A percentile compares a stretch with the other conserved stretches of the same genome.
Conservation (phyloP, 2,113 vertebrate species). For the Lynx canadensis region DNA sequence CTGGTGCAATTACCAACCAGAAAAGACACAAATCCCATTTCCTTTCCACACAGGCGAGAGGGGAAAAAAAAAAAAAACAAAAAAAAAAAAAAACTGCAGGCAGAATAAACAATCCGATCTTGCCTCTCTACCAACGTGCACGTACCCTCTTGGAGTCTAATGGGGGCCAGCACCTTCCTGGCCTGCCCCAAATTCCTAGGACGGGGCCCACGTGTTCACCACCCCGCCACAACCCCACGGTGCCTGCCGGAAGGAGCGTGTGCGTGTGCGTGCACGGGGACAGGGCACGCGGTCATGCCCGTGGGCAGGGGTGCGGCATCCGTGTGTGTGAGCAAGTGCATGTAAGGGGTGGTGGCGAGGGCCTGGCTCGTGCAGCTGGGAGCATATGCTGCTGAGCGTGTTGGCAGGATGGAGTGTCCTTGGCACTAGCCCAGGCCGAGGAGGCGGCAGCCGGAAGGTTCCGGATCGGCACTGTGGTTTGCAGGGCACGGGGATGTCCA, state of each 20-base stretch:
- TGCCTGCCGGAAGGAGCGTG: no score
- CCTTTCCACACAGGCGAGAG: neutral
- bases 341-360: fast-evolving
- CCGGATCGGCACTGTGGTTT: fast-evolving
- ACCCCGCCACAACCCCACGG: fast-evolving
- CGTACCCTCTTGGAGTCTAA: neutral
- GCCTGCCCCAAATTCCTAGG: neutral
- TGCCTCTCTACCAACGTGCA: neutral
- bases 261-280: neutral
- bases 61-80: no score
- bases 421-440: slow-evolving; percentile 32
- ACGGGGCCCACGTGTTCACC: fast-evolving
- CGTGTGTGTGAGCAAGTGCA: fast-evolving
- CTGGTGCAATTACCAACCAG: neutral
- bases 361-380: neutral
- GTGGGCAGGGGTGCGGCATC: fast-evolving
- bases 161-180: neutral
- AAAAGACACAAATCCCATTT: neutral
- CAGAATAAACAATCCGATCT: neutral
- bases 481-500: neutral
- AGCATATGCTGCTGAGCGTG: neutral
- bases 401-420: slow-evolving; percentile 51
- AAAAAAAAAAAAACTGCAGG: neutral
- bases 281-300: fast-evolving
- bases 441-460: slow-evolving; percentile 12